Evolutionary conservation across 2,113 vertebrate species (phyloP).

Genomic region (Chauna torquata): DNA sequence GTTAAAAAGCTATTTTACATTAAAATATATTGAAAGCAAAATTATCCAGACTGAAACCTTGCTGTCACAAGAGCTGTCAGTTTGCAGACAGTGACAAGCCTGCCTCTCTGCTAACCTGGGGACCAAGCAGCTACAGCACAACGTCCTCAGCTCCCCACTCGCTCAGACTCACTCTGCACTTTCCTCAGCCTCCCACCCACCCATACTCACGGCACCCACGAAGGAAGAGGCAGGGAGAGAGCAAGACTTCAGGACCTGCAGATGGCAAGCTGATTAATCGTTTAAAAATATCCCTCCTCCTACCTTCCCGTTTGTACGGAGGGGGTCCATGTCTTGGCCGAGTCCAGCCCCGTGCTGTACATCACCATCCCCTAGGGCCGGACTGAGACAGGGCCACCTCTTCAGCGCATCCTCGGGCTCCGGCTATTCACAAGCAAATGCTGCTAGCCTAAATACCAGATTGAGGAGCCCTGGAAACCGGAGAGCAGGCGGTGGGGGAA

Average conservation of each 20-base stretch:
- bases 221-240: not conserved
- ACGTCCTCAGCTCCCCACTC: not conserved
- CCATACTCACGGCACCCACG: accelerated
- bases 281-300: not conserved
- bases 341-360: not conserved
- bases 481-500: not conserved
- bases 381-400: conserved; percentile 35
- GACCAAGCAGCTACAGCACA: not conserved
- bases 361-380: conserved; percentile 8
- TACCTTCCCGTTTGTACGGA: not conserved
- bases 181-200: not conserved
- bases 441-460: conserved; percentile 70
- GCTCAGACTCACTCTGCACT: not conserved
- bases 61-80: not conserved
- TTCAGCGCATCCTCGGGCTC: conserved; percentile 33
- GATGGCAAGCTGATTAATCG: not conserved
- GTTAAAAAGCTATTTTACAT: not conserved
- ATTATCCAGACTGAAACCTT: not conserved
- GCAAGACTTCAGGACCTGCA: not conserved
- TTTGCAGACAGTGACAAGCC: not conserved
- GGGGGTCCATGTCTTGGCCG: not conserved
- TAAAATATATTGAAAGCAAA: not conserved
- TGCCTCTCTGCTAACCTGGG: not conserved
- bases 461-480: conserved; percentile 69
- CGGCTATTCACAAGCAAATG: conserved; percentile 74